A percentile compares a stretch with the other conserved stretches of the same genome.
Evolutionary conservation across 2,797 vertebrate species (phyloP).

Genomic region (Myotis vivesi): DNA sequence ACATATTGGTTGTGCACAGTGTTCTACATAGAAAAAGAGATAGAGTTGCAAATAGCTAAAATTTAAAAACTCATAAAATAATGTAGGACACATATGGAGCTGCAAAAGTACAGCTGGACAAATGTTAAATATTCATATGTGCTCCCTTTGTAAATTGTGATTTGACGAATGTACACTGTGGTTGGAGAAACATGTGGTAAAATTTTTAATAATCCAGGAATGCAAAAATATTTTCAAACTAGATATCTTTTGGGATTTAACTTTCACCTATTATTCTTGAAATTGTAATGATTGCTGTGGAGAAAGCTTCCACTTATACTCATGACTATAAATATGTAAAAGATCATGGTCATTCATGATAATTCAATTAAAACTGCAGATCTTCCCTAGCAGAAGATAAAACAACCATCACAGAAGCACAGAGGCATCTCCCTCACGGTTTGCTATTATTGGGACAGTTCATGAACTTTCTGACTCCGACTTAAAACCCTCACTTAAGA

Average conservation of each 20-base stretch:
- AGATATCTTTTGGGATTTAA: background rate
- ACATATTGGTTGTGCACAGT: background rate
- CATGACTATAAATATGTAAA: background rate
- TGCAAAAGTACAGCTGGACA: background rate
- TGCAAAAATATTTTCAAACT: background rate
- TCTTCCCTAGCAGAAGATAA: background rate
- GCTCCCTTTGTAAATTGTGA: background rate
- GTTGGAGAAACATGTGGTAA: background rate
- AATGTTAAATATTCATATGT: background rate
- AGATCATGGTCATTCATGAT: background rate
- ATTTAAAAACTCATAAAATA: background rate
- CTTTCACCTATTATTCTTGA: background rate
- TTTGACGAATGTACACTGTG: background rate
- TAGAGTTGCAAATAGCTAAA: background rate
- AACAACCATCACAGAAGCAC: background rate
- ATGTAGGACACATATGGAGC: background rate
- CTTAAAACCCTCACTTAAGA: background rate
- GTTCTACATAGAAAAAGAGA: background rate
- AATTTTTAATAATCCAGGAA: background rate
- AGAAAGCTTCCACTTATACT: background rate
- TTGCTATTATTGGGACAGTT: background rate
- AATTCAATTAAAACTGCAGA: background rate
- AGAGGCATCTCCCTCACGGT: background rate
- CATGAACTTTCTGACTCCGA: background rate
- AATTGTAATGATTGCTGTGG: background rate